A percentile compares a stretch with the other conserved stretches of the same genome.
Evolutionary conservation across 2,888 invertebrate genomes (phyloP).

Genomic region (Epiblema foenella): DNA sequence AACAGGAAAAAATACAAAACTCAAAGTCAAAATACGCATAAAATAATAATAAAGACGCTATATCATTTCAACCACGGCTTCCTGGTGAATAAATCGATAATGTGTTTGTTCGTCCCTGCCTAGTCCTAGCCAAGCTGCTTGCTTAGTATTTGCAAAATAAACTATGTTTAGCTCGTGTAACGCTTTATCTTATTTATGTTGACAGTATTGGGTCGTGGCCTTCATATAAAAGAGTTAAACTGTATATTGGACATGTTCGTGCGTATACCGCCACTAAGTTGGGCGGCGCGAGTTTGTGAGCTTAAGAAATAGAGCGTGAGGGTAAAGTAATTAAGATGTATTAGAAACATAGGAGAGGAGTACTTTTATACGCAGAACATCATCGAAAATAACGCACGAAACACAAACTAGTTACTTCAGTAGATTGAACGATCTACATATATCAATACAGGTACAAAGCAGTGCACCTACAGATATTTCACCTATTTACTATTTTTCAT

Average conservation of each 20-base stretch:
- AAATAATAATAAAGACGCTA: background rate
- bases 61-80: background rate
- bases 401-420: too few species aligned
- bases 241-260: conserved; percentile 5
- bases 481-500: background rate
- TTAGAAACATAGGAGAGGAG: too few species aligned
- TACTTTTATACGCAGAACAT: too few species aligned
- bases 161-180: conserved; percentile 23
- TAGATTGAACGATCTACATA: background rate
- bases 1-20: background rate
- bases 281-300: background rate
- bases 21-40: background rate
- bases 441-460: background rate
- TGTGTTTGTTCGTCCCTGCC: background rate
- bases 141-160: conserved; percentile 31
- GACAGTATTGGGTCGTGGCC: conserved; percentile 26
- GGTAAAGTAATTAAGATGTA: too few species aligned
- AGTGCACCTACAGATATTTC: background rate
- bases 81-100: background rate
- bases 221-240: background rate
- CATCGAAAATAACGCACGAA: too few species aligned
- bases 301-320: background rate
- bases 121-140: conserved; percentile 4
- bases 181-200: conserved; percentile 28
- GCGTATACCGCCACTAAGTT: background rate